Conservation (phyloP, 2,888 invertebrate species). For the Leptinotarsa juncta region DNA sequence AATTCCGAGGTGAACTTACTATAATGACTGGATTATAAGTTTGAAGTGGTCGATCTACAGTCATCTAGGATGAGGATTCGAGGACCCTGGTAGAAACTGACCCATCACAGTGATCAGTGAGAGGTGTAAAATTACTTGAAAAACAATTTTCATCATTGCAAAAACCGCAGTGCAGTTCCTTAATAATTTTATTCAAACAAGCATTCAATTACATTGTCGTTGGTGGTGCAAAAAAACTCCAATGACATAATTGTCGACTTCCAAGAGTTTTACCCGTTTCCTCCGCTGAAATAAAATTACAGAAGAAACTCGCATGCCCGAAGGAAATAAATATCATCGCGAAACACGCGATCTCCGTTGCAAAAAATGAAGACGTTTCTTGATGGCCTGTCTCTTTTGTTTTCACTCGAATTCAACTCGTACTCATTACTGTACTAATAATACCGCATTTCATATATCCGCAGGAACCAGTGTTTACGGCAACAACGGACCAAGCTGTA, state of each 20-base stretch:
- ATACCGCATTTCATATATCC: neutral
- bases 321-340: neutral
- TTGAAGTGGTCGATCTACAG: no score
- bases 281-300: constrained; percentile 3
- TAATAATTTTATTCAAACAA: neutral
- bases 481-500: neutral
- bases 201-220: constrained; percentile 30
- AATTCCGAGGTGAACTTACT: no score
- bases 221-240: constrained; percentile 7
- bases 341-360: constrained; percentile 17
- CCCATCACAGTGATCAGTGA: no score
- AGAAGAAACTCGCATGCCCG: neutral
- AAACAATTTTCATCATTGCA: no score
- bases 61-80: no score
- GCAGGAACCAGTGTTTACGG: constrained; percentile 4
- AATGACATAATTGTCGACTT: constrained; percentile 25
- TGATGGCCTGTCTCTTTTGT: constrained; percentile 20
- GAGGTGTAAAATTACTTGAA: no score
- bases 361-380: constrained; percentile 23
- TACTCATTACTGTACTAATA: constrained; percentile 21
- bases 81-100: no score
- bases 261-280: constrained; percentile 26
- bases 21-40: no score
- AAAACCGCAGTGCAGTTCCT: no score
- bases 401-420: neutral